Conservation (phyloP, 2,113 vertebrate genomes). For the Synchiropus splendidus region DNA sequence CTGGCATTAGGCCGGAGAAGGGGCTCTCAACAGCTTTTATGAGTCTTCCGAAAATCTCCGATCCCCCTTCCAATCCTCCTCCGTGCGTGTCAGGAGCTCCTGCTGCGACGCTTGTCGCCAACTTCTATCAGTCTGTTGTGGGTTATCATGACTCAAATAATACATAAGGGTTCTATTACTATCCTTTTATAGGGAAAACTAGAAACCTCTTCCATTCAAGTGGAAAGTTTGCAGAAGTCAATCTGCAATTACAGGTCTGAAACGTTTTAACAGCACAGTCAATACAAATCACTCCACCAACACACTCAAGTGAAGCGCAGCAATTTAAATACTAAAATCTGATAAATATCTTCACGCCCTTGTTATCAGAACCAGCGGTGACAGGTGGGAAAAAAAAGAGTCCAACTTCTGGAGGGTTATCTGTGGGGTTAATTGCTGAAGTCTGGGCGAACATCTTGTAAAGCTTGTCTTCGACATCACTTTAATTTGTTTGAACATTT, state of each 20-base stretch:
- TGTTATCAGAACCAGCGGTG: slow-evolving; percentile 1
- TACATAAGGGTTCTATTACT: no score
- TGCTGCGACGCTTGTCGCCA: slow-evolving; percentile 24
- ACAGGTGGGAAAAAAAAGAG: slow-evolving; percentile 6
- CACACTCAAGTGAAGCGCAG: no score
- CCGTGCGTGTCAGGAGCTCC: slow-evolving; percentile 13
- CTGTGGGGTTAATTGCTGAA: slow-evolving; percentile 33
- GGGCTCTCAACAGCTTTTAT: slow-evolving; percentile 9
- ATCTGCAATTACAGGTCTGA: no score
- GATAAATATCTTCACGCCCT: slow-evolving; percentile 6
- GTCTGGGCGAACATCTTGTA: slow-evolving; percentile 5
- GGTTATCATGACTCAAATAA: no score
- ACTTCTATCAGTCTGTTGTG: slow-evolving; percentile 10
- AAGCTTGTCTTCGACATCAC: slow-evolving; percentile 9
- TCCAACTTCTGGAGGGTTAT: slow-evolving; percentile 15
- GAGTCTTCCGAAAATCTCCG: slow-evolving; percentile 16
- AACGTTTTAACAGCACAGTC: no score
- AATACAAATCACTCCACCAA: no score
- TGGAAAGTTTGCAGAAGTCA: no score
- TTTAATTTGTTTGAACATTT: slow-evolving; percentile 14
- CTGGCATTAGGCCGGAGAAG: slow-evolving; percentile 19
- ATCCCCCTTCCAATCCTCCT: slow-evolving; percentile 5
- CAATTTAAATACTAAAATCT: slow-evolving; percentile 1
- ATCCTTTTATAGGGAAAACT: no score
- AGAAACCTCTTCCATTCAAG: no score